Evolutionary conservation across 2,797 vertebrate genomes (phyloP).

Genomic region (Novumbra hubbsi): DNA sequence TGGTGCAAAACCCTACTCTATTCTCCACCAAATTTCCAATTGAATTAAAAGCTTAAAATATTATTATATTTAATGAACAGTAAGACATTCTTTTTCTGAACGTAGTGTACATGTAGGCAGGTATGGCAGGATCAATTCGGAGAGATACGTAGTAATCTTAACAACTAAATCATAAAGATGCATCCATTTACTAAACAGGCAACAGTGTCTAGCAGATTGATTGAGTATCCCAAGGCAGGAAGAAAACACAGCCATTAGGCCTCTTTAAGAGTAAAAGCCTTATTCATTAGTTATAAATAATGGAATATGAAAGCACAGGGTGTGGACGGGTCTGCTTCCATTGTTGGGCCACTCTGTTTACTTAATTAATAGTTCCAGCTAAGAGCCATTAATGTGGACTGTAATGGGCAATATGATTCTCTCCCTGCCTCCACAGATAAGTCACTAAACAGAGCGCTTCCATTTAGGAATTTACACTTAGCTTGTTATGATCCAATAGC

Average conservation of each 20-base stretch:
- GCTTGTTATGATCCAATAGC: slow-evolving; percentile 13
- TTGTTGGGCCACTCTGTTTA: slow-evolving; percentile 11
- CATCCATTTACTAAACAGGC: neutral
- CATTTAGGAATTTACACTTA: slow-evolving; percentile 14
- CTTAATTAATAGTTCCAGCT: neutral
- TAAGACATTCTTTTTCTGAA: neutral
- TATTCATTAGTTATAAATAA: slow-evolving; percentile 5
- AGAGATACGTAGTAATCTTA: neutral
- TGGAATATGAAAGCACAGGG: slow-evolving; percentile 1
- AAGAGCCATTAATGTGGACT: slow-evolving; percentile 12
- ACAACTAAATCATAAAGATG: neutral
- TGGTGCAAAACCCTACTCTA: too few species aligned
- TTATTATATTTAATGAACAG: too few species aligned
- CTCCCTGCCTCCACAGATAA: neutral
- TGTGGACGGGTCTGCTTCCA: neutral
- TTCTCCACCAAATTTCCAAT: too few species aligned
- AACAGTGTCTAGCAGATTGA: neutral
- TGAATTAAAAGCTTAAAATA: neutral
- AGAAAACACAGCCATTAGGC: neutral
- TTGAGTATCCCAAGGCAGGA: neutral
- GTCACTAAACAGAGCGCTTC: slow-evolving; percentile 6
- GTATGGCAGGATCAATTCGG: too few species aligned
- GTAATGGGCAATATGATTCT: slow-evolving; percentile 1
- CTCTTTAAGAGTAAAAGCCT: slow-evolving; percentile 5
- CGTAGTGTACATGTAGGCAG: neutral